Base-by-base conservation (phyloP, 2,113 vertebrate species). In the Onychorhynchus coronatus region DNA sequence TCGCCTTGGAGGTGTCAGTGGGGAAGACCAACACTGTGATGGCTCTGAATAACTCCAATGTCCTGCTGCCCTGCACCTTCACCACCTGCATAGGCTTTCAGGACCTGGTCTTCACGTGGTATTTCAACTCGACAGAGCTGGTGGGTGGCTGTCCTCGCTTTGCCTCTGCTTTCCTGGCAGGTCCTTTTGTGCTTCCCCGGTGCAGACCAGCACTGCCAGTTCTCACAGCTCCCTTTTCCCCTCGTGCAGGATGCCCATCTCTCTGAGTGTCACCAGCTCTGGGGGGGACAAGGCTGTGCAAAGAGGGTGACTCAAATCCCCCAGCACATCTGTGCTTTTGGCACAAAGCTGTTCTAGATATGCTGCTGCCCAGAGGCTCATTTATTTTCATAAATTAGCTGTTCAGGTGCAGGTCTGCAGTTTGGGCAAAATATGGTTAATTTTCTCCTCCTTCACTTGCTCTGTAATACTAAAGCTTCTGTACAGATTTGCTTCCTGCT, bases 31-130 rank as follows among this genome's bases (percentile, higher is more conserved):
- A 98, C 44, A 98, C 97, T 33, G 95, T 99, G 77, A 98, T 97
- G 33, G 99, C 98, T 0, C 98, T 99, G 88, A 99, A 99, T 1
- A 99, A 99, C 93, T 98, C 99, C 19, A 96, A 99, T 1, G 98
- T 99, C 58, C 95, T 98, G 89, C 95, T 99, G 93, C 99, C 99
- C 63, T 99, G 99, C 92, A 78, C 49, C 33, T 99, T 99, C 86
- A 25, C 58, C 95, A 99, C 98, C 97, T 99, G 99, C 81, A 99
- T 98, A 5, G 99, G 99, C 89, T 99, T 99, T 23, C 70, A 98
- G 50, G 92, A 99, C 92, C 98, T 99, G 14, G 97, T 97, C 86
- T 99, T 99, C 98, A 98, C 89, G 23, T 99, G 99, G 99, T 97
- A 95, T 61, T 98, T 97, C 96, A 98, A 98, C 74, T 78, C 62